Base-by-base conservation (phyloP, 1,140 invertebrate genomes). In the Periplaneta americana region DNA sequence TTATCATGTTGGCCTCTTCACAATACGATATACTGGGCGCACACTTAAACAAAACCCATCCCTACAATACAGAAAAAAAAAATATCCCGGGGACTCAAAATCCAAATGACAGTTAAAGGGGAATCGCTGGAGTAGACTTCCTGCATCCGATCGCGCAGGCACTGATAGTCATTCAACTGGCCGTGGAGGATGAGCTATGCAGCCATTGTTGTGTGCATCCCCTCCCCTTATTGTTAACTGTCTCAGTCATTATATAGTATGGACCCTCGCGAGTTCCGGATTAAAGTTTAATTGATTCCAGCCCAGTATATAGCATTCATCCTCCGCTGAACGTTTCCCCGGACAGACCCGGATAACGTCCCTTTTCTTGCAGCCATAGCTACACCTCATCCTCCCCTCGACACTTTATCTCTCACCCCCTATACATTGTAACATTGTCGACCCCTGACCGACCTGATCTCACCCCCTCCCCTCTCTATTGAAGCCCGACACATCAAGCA, bases 211-310 rank as follows among this genome's bases (percentile, higher is more conserved):
- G 5, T 2, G 13, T 18, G 39, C 39, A 48, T n/a, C 48, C 48
- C 48, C 22, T 9, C 2, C 48, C 48, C 48, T 66, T 66, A 66
- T 66, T 66, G 48, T 66, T 66, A n/a, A 66, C 48, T 66, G 48
- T 66, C 48, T 66, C 48, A n/a, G 22, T 66, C 34, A 36, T 35
- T 36, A 78, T 37, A 76, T 8, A 33, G 76, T 78, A 28, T 36
- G 76, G 75, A 37, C 76, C 28, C 79, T 80, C 79, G 32, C n/a
- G 31, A 80, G 79, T 80, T 80, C 79, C 79, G 79, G 79, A 80
- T 80, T 80, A 66, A 80, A 80, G 1, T 80, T 80, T 80, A 80
- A 80, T 80, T 80, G 79, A 80, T 80, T 80, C 66, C 32, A 48
- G 18, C 76, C 34, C 48, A 66, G 48, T 9, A 4, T 66, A 66